Evolutionary conservation across 2,797 vertebrate genomes (phyloP).

Genomic region (Hoplostethus mediterraneus): DNA sequence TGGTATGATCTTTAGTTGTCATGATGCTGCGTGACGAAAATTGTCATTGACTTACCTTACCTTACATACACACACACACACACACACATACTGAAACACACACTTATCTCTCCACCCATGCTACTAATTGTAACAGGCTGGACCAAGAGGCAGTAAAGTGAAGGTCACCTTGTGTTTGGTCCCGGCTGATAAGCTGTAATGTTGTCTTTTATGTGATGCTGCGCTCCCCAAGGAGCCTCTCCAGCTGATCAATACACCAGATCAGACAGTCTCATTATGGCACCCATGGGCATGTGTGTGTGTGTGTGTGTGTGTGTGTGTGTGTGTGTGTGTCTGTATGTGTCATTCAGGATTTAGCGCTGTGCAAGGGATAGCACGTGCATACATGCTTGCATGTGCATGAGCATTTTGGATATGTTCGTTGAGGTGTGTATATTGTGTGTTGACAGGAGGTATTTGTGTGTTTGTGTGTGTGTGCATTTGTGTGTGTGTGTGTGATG

Average conservation of each 20-base stretch:
- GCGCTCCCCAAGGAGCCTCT: conserved; percentile 68
- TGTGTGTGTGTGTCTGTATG: conserved; percentile 28
- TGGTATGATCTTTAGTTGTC: too few species aligned
- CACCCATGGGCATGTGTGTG: conserved; percentile 50
- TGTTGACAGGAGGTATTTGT: not conserved
- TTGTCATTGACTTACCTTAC: too few species aligned
- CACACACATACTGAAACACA: conserved; percentile 20
- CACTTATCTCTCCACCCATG: conserved; percentile 61
- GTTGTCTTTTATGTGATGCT: conserved; percentile 80
- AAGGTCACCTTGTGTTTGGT: conserved; percentile 79
- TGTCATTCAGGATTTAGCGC: conserved; percentile 18
- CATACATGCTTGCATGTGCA: not conserved
- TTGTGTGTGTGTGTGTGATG: conserved; percentile 2
- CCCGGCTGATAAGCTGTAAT: conserved; percentile 77
- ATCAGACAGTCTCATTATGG: conserved; percentile 73
- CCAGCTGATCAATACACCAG: conserved; percentile 80
- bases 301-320: conserved; percentile 23
- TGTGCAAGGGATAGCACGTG: not conserved
- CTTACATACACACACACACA: conserved; percentile 18
- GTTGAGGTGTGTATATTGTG: not conserved
- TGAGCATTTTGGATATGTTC: conserved; percentile 28
- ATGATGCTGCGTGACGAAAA: too few species aligned
- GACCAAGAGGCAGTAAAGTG: conserved; percentile 69
- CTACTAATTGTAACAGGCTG: conserved; percentile 64
- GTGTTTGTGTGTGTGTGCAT: not conserved